These are phyloP conservation scores for Drosophila suboccidentalis DNA, from an alignment of 2,888 invertebrate species.

Conservation along the genomic window DNA sequence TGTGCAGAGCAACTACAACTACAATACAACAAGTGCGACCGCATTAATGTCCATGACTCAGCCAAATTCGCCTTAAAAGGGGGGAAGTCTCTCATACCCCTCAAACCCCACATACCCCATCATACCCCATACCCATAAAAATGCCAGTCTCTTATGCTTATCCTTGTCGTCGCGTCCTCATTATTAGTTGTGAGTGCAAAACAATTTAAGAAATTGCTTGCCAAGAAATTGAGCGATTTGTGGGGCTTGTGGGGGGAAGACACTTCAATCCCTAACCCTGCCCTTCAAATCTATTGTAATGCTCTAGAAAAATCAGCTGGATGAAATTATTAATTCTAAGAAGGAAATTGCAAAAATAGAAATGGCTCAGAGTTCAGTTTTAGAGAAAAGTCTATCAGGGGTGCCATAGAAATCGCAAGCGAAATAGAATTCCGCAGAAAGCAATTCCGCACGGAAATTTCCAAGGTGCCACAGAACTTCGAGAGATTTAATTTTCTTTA, in stretches of 20 bases:
- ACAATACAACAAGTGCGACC: background rate
- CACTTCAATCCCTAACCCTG: too few species aligned
- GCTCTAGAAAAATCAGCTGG: background rate
- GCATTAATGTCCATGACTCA: slow-evolving; percentile 66
- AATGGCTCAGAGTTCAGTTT: background rate
- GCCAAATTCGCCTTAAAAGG: slow-evolving; percentile 30
- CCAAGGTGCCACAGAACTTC: too few species aligned
- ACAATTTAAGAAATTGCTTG: slow-evolving; percentile 73
- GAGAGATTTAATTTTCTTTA: too few species aligned
- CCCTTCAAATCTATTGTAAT: background rate
- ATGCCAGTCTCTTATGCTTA: slow-evolving; percentile 22
- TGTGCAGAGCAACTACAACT: slow-evolving; percentile 30
- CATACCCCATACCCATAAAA: background rate
- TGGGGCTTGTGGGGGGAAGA: background rate
- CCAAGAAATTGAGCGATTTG: slow-evolving; percentile 43
- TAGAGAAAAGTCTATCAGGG: too few species aligned
- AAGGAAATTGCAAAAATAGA: background rate
- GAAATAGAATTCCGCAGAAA: too few species aligned
- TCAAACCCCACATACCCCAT: background rate
- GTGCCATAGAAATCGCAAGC: too few species aligned
- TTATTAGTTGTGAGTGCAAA: slow-evolving; percentile 68
- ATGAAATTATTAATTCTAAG: too few species aligned
- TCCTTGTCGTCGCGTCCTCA: slow-evolving; percentile 43
- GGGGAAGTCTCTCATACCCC: background rate
- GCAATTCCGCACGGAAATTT: too few species aligned